These are phyloP conservation scores for Microcebus lehilahytsara DNA, from an alignment of 2,113 vertebrate genomes.

Conservation along the genomic window DNA sequence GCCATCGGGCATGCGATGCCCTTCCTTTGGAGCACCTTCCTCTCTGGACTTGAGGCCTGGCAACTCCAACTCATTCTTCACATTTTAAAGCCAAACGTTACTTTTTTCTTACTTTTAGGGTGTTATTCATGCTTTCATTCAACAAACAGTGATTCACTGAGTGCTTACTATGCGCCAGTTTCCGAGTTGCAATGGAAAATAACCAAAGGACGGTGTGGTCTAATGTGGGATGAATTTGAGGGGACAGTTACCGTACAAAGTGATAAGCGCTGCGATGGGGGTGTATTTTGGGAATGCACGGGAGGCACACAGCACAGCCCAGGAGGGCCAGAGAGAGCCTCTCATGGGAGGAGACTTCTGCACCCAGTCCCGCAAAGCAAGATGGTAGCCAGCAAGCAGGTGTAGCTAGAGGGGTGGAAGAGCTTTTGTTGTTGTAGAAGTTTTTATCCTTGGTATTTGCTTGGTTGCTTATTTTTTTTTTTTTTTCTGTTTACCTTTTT, in stretches of 20 bases:
- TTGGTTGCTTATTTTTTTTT: background rate
- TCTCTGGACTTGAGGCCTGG: background rate
- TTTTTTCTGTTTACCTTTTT: background rate
- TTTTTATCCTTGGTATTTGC: background rate
- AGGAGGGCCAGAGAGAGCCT: background rate
- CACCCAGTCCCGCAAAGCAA: background rate
- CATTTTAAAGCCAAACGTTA: background rate
- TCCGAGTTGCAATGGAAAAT: background rate
- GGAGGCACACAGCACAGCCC: background rate
- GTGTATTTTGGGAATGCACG: background rate
- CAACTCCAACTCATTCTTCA: background rate
- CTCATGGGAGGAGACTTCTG: background rate
- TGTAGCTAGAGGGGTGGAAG: background rate
- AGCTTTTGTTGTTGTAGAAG: background rate
- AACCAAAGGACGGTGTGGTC: background rate
- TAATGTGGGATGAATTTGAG: background rate
- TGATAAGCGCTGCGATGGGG: background rate
- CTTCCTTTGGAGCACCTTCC: background rate
- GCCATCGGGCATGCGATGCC: accelerated
- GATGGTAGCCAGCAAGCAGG: background rate
- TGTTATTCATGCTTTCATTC: background rate
- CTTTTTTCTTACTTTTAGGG: background rate
- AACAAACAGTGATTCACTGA: background rate
- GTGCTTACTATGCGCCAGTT: background rate
- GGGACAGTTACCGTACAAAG: background rate